phyloP scores from a whole-genome alignment of 2,888 invertebrate genomes.

The Oscheius sp. region DNA sequence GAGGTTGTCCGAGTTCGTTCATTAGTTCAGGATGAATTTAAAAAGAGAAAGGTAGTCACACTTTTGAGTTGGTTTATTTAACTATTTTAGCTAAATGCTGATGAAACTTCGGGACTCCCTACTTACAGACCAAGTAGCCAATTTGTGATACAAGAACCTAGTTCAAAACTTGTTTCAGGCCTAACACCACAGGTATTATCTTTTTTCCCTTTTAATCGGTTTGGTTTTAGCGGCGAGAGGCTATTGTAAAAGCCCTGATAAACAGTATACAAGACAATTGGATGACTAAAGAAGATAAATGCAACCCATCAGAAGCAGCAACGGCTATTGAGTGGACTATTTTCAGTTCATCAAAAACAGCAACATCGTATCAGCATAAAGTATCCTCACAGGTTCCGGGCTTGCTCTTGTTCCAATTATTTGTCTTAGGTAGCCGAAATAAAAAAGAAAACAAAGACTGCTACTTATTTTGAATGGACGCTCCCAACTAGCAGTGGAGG shows the following conservation, averaged over 20 bases:
- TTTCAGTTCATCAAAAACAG: slow-evolving; percentile 40
- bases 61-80: not conserved
- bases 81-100: not conserved
- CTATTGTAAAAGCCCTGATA: slow-evolving; percentile 35
- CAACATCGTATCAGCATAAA: slow-evolving; percentile 49
- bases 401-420: not conserved
- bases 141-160: slow-evolving; percentile 17
- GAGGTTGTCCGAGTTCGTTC: slow-evolving; percentile 73
- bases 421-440: slow-evolving; percentile 43
- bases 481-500: slow-evolving; percentile 12
- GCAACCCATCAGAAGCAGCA: not conserved
- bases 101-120: not conserved
- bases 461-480: slow-evolving; percentile 25
- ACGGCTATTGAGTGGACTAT: slow-evolving; percentile 39
- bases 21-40: slow-evolving; percentile 42
- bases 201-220: not conserved
- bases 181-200: slow-evolving; percentile 19
- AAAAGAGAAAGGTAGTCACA: slow-evolving; percentile 31
- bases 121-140: slow-evolving; percentile 11
- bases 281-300: slow-evolving; percentile 18
- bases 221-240: slow-evolving; percentile 38
- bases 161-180: slow-evolving; percentile 8
- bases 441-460: slow-evolving; percentile 36
- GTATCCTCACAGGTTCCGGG: slow-evolving; percentile 41
- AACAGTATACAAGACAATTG: slow-evolving; percentile 41